Percentiles rank a stretch among this genome's conserved stretches.
Conservation (phyloP, 2,113 vertebrate species). For the Corydoras sp. region DNA sequence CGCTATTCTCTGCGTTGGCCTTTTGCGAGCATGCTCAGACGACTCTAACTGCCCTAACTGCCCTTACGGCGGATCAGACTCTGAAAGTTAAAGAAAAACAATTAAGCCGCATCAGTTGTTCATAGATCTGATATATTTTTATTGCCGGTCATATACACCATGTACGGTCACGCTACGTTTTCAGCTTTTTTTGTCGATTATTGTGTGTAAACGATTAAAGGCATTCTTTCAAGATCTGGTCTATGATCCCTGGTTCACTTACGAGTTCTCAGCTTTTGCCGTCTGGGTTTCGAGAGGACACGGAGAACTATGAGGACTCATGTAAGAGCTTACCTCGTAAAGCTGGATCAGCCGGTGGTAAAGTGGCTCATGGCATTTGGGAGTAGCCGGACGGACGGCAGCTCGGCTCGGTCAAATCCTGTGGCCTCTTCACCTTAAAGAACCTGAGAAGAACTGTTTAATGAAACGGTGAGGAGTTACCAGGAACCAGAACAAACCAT, state of each 20-base stretch:
- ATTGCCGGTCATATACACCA: too few relatives aligned
- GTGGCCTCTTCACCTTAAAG: neutral
- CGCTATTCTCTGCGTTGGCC: too few relatives aligned
- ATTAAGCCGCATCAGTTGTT: constrained; percentile 17
- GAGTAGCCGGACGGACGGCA: constrained; percentile 47
- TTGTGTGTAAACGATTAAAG: constrained; percentile 61
- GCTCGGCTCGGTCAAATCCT: constrained; percentile 26
- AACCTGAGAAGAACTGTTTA: constrained; percentile 10
- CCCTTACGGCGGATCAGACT: constrained; percentile 4
- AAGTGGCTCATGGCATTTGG: constrained; percentile 66
- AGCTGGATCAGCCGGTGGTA: constrained; percentile 65
- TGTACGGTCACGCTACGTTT: too few relatives aligned
- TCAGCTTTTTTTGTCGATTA: neutral
- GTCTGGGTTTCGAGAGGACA: constrained; percentile 19
- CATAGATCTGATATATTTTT: constrained; percentile 2
- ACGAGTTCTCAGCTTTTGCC: neutral
- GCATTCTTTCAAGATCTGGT: constrained; percentile 41
- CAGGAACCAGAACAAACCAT: too few relatives aligned
- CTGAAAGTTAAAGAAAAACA: neutral
- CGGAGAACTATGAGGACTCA: constrained; percentile 25
- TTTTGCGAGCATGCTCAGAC: neutral
- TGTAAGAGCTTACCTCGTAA: constrained; percentile 60
- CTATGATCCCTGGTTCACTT: neutral
- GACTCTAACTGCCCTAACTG: neutral
- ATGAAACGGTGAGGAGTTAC: neutral